Conservation (phyloP, 2,113 vertebrate species). For the Pomatostomus ruficeps region DNA sequence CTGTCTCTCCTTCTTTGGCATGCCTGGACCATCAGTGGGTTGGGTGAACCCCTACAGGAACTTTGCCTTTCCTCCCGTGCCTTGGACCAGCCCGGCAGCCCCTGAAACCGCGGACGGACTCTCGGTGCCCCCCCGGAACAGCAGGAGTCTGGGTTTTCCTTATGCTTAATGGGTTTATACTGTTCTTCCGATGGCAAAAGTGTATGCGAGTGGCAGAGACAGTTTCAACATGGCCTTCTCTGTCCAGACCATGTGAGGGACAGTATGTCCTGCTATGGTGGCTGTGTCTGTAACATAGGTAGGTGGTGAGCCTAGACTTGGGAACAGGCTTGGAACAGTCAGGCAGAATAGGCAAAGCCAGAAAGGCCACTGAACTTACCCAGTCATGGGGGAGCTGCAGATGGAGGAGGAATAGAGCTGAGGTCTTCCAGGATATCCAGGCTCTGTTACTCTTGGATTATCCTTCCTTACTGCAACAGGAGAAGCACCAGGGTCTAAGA, state of each 20-base stretch:
- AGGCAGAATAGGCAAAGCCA: background rate
- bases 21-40: too few relatives aligned
- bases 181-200: background rate
- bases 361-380: background rate
- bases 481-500: background rate
- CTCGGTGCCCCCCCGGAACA: too few relatives aligned
- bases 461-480: background rate
- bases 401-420: background rate
- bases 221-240: background rate
- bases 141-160: background rate
- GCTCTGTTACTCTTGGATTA: background rate
- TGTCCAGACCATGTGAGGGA: background rate
- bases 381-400: background rate
- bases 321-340: background rate
- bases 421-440: background rate
- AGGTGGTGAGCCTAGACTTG: background rate
- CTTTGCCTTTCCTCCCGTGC: too few relatives aligned
- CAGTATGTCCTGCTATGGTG: rapidly evolving
- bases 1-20: too few relatives aligned
- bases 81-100: too few relatives aligned
- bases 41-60: too few relatives aligned
- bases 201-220: background rate
- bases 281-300: background rate
- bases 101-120: too few relatives aligned
- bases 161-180: background rate